Percentiles rank a stretch among this genome's conserved stretches.
Conservation (phyloP, 2,888 invertebrate genomes). For the Ophioninae sp. region DNA sequence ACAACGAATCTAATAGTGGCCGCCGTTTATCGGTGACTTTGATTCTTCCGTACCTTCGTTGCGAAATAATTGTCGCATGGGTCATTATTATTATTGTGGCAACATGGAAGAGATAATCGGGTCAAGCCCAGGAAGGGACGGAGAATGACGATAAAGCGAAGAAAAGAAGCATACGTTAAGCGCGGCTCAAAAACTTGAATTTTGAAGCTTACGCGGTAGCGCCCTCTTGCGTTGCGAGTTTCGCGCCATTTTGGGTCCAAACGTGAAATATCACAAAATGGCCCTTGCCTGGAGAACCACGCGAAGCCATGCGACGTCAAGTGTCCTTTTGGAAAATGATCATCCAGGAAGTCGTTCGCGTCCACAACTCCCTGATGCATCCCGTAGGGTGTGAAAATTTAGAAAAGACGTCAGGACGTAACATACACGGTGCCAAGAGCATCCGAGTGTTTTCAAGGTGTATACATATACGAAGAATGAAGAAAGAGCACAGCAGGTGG, state of each 20-base stretch:
- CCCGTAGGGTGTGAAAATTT: neutral
- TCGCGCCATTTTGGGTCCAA: constrained; percentile 23
- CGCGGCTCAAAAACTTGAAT: constrained; percentile 2
- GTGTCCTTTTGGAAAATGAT: neutral
- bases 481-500: constrained; percentile 57
- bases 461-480: constrained; percentile 36
- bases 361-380: neutral
- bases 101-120: neutral
- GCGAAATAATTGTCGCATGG: neutral
- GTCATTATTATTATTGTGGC: neutral
- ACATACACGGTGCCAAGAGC: constrained; percentile 36
- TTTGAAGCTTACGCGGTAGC: constrained; percentile 45
- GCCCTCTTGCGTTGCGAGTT: constrained; percentile 40
- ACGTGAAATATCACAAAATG: constrained; percentile 40
- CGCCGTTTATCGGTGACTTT: neutral
- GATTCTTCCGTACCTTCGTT: neutral
- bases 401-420: constrained; percentile 27
- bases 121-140: neutral
- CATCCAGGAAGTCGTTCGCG: neutral
- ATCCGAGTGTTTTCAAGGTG: constrained; percentile 41
- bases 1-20: constrained; percentile 5
- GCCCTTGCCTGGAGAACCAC: constrained; percentile 16
- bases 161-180: constrained; percentile 13
- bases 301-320: neutral
- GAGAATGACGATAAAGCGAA: neutral